phyloP scores from a whole-genome alignment of 2,888 invertebrate species.

The Agriotes lineatus region DNA sequence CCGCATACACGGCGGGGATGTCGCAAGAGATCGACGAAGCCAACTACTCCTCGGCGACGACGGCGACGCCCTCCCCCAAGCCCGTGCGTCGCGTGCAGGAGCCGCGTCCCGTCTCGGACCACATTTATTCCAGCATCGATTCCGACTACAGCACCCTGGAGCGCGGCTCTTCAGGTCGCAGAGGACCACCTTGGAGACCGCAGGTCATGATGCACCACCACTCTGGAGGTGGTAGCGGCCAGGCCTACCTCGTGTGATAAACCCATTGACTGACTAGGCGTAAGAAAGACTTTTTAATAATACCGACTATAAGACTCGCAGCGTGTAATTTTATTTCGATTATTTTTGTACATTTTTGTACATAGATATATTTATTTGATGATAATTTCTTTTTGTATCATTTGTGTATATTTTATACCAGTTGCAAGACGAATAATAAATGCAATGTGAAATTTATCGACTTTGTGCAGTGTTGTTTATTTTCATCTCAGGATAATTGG shows the following conservation, averaged over 20 bases:
- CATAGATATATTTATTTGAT: slow-evolving; percentile 67
- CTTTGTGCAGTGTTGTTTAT: slow-evolving; percentile 39
- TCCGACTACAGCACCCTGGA: slow-evolving; percentile 89
- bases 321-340: slow-evolving; percentile 59
- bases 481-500: slow-evolving; percentile 27
- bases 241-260: slow-evolving; percentile 80
- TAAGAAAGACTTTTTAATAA: slow-evolving; percentile 51
- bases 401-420: slow-evolving; percentile 68
- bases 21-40: slow-evolving; percentile 70
- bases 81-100: slow-evolving; percentile 66
- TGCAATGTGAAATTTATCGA: slow-evolving; percentile 63
- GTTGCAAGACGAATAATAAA: slow-evolving; percentile 64
- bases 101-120: slow-evolving; percentile 85
- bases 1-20: slow-evolving; percentile 62
- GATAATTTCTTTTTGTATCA: slow-evolving; percentile 63
- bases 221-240: slow-evolving; percentile 69
- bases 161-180: slow-evolving; percentile 70
- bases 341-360: slow-evolving; percentile 68
- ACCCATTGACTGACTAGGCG: slow-evolving; percentile 65
- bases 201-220: slow-evolving; percentile 64
- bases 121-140: slow-evolving; percentile 91
- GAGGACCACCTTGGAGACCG: slow-evolving; percentile 71
- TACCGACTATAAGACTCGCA: slow-evolving; percentile 48
- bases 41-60: slow-evolving; percentile 75
- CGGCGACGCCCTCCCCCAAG: slow-evolving; percentile 75